These are phyloP conservation scores for Otocyon megalotis DNA, from an alignment of 2,113 vertebrate genomes.

Conservation along the genomic window DNA sequence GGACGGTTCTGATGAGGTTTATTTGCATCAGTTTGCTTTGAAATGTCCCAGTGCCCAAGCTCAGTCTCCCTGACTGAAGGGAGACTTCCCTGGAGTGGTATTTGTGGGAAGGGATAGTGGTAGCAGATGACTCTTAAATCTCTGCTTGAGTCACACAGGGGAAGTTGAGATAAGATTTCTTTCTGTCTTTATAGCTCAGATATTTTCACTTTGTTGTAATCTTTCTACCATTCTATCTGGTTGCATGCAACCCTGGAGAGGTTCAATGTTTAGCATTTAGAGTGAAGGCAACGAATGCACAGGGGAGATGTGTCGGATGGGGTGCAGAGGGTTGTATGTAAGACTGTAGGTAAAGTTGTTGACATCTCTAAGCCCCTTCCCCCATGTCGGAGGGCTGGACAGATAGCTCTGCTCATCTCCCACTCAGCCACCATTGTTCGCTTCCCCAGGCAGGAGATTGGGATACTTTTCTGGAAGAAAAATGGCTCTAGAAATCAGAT, in stretches of 20 bases:
- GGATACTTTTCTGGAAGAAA: neutral
- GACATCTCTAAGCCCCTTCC: neutral
- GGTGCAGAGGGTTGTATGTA: neutral
- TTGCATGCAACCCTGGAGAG: neutral
- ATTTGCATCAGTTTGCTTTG: neutral
- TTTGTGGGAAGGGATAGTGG: accelerated
- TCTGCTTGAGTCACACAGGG: neutral
- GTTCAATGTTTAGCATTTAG: conserved; percentile 12
- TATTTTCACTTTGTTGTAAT: conserved; percentile 41
- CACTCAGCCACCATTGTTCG: neutral
- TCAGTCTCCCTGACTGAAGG: neutral
- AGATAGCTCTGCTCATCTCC: neutral
- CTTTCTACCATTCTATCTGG: neutral
- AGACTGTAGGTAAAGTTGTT: neutral
- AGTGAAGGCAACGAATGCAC: neutral
- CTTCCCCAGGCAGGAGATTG: neutral
- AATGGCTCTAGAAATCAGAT: neutral
- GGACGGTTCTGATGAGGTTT: neutral
- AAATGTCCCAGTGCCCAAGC: neutral
- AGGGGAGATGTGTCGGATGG: neutral
- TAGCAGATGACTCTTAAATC: neutral
- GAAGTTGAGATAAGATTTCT: neutral
- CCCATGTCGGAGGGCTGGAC: neutral
- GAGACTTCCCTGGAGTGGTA: neutral
- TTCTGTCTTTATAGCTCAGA: neutral